Evolutionary conservation across 2,113 vertebrate species (phyloP).

Genomic region (Sander vitreus): DNA sequence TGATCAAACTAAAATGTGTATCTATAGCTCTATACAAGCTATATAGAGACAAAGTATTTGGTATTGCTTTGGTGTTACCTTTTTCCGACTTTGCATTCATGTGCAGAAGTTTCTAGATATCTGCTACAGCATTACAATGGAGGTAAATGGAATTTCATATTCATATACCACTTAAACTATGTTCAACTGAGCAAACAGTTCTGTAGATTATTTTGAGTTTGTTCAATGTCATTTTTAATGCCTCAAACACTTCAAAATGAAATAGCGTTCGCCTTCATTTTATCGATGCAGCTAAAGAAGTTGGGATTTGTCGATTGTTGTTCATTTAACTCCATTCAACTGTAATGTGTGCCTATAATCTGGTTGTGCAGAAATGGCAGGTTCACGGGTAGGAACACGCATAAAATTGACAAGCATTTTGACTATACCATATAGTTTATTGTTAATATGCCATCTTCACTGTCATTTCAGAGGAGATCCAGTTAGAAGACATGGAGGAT

Average conservation of each 20-base stretch:
- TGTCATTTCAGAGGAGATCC: slow-evolving; percentile 84
- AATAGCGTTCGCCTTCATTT: not conserved
- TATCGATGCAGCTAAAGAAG: not conserved
- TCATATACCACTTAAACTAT: not conserved
- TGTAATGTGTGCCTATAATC: not conserved
- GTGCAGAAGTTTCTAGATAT: not conserved
- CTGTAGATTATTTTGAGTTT: not conserved
- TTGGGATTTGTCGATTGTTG: not conserved
- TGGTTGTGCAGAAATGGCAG: not conserved
- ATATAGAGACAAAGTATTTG: not conserved
- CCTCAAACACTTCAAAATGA: not conserved
- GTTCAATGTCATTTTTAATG: not conserved
- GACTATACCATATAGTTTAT: not conserved
- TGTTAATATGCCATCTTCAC: not conserved
- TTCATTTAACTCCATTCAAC: not conserved
- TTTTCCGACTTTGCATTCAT: not conserved
- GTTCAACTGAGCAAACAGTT: not conserved
- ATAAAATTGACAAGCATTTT: too few relatives aligned
- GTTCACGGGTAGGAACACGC: not conserved
- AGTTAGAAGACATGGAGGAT: slow-evolving; percentile 87
- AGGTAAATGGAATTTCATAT: not conserved
- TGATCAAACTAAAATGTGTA: not conserved
- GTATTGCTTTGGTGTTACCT: not conserved
- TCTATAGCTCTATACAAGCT: not conserved
- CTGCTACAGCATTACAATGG: not conserved